A percentile compares a stretch with the other conserved stretches of the same genome.
phyloP scores from a whole-genome alignment of 2,888 invertebrate genomes.

The Xanthia icteritia region DNA sequence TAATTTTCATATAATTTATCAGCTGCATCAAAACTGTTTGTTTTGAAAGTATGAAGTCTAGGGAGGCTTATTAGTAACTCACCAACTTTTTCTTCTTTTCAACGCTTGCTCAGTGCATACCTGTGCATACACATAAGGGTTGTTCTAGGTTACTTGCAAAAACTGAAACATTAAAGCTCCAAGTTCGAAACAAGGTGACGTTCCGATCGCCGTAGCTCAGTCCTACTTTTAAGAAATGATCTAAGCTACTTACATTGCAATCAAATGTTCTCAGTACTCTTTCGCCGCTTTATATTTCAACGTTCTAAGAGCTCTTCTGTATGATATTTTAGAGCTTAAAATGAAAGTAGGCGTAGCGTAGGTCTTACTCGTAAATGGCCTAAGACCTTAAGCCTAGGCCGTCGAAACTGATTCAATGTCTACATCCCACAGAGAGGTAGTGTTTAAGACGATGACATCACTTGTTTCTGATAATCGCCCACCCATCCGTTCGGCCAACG shows the following conservation, averaged over 20 bases:
- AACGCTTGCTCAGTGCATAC: background rate
- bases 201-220: background rate
- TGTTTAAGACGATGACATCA: constrained; percentile 60
- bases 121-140: background rate
- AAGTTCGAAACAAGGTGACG: background rate
- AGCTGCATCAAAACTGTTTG: background rate
- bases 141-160: background rate
- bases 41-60: background rate
- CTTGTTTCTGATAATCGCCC: constrained; percentile 63
- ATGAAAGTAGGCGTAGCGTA: constrained; percentile 45
- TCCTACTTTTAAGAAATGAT: too few relatives aligned
- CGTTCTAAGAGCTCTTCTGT: background rate
- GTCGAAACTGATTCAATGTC: constrained; percentile 37
- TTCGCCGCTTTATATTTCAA: constrained; percentile 5
- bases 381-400: constrained; percentile 52
- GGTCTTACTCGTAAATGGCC: constrained; percentile 32
- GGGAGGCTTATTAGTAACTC: too few relatives aligned
- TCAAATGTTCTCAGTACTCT: background rate
- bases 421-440: constrained; percentile 50
- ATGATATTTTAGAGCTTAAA: constrained; percentile 3
- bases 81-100: background rate
- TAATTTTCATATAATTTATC: background rate
- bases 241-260: background rate
- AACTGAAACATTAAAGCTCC: too few relatives aligned
- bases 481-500: constrained; percentile 45